These are phyloP conservation scores for Melanostigma gelatinosum DNA, from an alignment of 2,113 vertebrate genomes.

Conservation along the genomic window DNA sequence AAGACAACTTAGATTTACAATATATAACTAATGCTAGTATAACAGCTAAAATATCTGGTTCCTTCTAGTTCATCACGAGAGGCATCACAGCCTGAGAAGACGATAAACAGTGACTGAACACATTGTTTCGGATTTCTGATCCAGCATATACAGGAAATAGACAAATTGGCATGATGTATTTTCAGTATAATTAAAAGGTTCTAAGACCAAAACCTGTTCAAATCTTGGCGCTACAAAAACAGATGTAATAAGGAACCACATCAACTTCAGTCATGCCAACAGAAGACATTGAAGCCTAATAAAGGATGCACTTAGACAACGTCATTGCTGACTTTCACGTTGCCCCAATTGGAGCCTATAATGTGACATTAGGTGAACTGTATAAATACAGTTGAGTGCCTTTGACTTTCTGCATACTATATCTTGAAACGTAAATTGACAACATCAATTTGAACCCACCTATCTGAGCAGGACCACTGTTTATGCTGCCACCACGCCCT, in stretches of 20 bases:
- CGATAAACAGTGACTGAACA: background rate
- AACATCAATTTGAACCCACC: conserved; percentile 70
- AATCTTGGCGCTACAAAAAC: background rate
- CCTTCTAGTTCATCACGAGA: background rate
- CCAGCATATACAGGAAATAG: background rate
- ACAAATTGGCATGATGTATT: background rate
- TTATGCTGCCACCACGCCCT: conserved; percentile 87
- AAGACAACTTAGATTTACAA: background rate
- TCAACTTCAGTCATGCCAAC: background rate
- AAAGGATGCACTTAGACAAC: background rate
- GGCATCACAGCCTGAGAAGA: background rate
- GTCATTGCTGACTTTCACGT: background rate
- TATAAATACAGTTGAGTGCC: background rate
- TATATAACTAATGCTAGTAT: background rate
- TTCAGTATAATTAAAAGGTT: background rate
- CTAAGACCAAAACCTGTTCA: background rate
- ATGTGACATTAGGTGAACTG: background rate
- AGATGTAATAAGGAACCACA: background rate
- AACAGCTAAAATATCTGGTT: background rate
- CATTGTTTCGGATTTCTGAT: background rate
- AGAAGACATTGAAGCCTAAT: conserved; percentile 4
- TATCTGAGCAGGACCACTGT: conserved; percentile 86
- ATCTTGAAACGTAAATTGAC: background rate
- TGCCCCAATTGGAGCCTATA: background rate
- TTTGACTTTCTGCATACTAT: conserved; percentile 6